Conservation (phyloP, 2,113 vertebrate species). For the Pardalotus punctatus region DNA sequence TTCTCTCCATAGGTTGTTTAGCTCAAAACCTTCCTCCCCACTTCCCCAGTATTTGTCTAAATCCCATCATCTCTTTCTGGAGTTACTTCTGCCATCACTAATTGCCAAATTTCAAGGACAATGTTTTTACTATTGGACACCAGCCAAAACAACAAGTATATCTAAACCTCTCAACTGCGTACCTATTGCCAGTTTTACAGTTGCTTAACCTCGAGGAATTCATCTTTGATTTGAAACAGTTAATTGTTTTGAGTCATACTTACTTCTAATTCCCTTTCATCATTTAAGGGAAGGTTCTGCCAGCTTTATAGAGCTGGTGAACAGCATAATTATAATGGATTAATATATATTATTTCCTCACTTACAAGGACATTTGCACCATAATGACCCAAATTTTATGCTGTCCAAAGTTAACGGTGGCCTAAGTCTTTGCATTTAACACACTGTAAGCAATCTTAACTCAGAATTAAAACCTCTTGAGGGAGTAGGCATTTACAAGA, state of each 20-base stretch:
- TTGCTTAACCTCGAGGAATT: conserved; percentile 13
- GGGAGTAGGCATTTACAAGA: not conserved
- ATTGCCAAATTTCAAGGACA: not conserved
- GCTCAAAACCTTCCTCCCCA: not conserved
- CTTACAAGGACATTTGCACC: not conserved
- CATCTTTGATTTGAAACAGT: conserved; percentile 44
- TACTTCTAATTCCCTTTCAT: conserved; percentile 26
- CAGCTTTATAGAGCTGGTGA: not conserved
- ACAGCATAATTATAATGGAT: conserved; percentile 9
- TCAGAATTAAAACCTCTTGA: not conserved
- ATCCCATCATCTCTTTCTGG: not conserved
- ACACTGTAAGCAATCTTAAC: not conserved
- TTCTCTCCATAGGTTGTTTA: not conserved
- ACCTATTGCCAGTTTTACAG: conserved; percentile 22
- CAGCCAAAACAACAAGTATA: not conserved
- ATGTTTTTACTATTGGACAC: not conserved
- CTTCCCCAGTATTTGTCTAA: not conserved
- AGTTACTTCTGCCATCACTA: not conserved
- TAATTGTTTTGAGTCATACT: conserved; percentile 17
- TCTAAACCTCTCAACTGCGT: not conserved
- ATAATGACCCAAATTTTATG: not conserved
- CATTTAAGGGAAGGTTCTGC: not conserved
- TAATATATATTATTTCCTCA: conserved; percentile 1
- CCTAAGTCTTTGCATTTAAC: not conserved
- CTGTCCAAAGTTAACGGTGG: not conserved